Base-by-base conservation (phyloP, 2,797 vertebrate species). In the Selene dorsalis region DNA sequence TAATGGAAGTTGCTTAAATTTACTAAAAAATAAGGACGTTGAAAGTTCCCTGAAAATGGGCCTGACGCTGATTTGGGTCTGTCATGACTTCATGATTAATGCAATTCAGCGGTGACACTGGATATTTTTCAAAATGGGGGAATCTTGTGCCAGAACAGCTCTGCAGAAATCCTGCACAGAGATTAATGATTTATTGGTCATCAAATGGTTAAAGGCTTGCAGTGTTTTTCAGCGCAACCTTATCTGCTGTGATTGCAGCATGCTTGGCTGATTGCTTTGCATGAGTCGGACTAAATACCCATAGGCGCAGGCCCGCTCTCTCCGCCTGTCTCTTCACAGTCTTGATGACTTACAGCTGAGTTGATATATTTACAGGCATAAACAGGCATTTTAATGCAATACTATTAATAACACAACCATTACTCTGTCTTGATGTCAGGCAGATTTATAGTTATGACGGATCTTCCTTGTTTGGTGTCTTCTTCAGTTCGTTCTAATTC, bases 151-250 rank as follows among this genome's bases (percentile, higher is more conserved):
- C 45, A 66, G 72, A 78, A 69, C 43, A 20, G 47, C 50, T 70
- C 55, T 26, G 18, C 68, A 75, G 35, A 71, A 70, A 79, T 48
- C 39, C 72, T 69, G 16, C 39, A 62, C 12, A 30, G 41, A 76
- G 66, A 66, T 80, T 66, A 75, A 85, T 83, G 60, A 86, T 83
- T 82, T 69, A 80, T 73, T 63, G 56, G 80, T 45, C 39, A 85
- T 80, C 43, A 56, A 72, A 86, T 64, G 72, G 77, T 86, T 82
- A 86, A 88, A 47, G 62, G 75, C 78, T 65, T 11, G 20, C 59
- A 55, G 75, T 70, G 73, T 84, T 75, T 75, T 77, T 80, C 72
- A 53, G 71, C 30, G 28, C 48, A 68, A 72, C 73, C 72, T 67
- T 88, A 90, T 80, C 79, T 59, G 77, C 59, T 53, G 62, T 66